Evolutionary conservation across 2,797 vertebrate genomes (phyloP).

Genomic region (Balearica regulorum): DNA sequence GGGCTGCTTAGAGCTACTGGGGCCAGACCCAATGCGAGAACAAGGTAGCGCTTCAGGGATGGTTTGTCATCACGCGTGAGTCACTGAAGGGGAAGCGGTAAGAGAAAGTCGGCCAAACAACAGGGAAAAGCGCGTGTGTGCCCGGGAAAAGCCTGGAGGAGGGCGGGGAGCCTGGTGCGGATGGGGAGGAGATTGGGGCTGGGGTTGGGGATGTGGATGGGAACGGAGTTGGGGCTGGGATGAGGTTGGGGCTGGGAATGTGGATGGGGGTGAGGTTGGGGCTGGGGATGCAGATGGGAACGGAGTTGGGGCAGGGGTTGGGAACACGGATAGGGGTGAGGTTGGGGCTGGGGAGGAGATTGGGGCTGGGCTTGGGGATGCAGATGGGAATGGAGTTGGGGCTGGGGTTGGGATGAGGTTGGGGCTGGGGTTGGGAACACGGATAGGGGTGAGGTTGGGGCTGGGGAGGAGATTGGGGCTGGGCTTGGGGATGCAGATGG

Average conservation of each 20-base stretch:
- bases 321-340: no score
- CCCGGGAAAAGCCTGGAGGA: no score
- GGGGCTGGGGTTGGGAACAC: no score
- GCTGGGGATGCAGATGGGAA: background rate
- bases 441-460: no score
- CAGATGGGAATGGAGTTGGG: background rate
- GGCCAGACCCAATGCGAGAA: accelerated
- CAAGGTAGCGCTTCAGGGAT: background rate
- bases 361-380: background rate
- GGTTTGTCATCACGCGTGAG: accelerated
- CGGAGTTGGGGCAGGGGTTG: background rate
- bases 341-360: no score
- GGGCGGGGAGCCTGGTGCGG: background rate
- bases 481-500: background rate
- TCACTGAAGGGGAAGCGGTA: background rate
- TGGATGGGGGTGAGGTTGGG: no score
- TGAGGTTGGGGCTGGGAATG: background rate
- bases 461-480: no score
- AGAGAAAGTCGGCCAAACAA: background rate
- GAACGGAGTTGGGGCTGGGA: background rate
- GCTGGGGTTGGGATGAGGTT: background rate
- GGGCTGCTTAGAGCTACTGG: no score
- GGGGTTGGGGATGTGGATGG: background rate
- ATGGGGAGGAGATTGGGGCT: no score
- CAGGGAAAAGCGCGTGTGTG: accelerated